A percentile compares a stretch with the other conserved stretches of the same genome.
Conservation (phyloP, 1,140 invertebrate species). For the Harlomillsia oculata region DNA sequence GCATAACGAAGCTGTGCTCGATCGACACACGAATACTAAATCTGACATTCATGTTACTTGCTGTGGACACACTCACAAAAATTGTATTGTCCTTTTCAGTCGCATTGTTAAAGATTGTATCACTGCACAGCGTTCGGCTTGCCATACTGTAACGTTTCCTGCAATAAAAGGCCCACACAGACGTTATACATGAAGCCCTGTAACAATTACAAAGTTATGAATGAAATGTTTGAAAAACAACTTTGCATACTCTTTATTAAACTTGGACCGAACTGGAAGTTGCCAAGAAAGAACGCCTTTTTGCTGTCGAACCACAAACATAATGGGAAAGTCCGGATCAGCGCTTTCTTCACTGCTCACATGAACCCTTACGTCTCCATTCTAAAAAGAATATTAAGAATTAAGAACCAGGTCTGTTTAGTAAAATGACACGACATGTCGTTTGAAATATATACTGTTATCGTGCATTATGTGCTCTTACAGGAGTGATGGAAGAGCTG, state of each 20-base stretch:
- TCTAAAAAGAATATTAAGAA: constrained; percentile 1
- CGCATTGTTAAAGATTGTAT: constrained; percentile 38
- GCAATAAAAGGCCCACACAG: too few species aligned
- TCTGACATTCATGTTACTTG: constrained; percentile 43
- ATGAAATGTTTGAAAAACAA: background rate
- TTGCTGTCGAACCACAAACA: constrained; percentile 57
- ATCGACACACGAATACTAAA: constrained; percentile 48
- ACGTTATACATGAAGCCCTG: background rate
- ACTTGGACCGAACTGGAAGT: constrained; percentile 45
- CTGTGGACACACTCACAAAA: constrained; percentile 52
- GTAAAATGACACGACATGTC: background rate
- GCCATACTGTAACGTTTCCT: constrained; percentile 48
- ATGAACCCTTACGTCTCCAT: constrained; percentile 27
- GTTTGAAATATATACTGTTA: background rate
- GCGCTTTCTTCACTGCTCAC: constrained; percentile 44
- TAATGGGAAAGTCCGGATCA: constrained; percentile 48
- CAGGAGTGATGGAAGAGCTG: background rate
- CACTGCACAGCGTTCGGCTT: constrained; percentile 55
- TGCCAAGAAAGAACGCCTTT: constrained; percentile 58
- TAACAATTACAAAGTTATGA: background rate
- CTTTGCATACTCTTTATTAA: constrained; percentile 12
- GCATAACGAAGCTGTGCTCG: constrained; percentile 49
- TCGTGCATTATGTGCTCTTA: background rate
- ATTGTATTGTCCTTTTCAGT: constrained; percentile 37
- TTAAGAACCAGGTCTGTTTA: background rate